phyloP scores from a whole-genome alignment of 2,888 invertebrate species.

The Caenorhabditis sp. region DNA sequence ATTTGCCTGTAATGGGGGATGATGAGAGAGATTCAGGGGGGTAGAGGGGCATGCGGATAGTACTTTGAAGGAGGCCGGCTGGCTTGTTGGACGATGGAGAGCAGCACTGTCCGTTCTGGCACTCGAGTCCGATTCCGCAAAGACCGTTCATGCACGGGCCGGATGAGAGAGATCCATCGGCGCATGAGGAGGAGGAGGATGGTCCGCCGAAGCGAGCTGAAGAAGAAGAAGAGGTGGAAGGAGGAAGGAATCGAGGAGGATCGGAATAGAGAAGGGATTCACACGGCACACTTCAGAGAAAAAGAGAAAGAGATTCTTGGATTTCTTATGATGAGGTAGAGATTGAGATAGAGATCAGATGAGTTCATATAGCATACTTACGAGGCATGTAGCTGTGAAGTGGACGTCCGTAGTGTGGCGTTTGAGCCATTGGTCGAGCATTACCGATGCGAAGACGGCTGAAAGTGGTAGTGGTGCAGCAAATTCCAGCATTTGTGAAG shows the following conservation, averaged over 20 bases:
- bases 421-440: slow-evolving; percentile 44
- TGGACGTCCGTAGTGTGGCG: slow-evolving; percentile 69
- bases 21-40: slow-evolving; percentile 24
- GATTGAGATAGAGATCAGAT: not conserved
- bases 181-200: slow-evolving; percentile 63
- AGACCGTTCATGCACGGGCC: slow-evolving; percentile 82
- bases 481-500: slow-evolving; percentile 67
- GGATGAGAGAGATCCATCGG: slow-evolving; percentile 71
- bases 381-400: slow-evolving; percentile 74
- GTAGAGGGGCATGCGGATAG: not conserved
- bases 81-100: slow-evolving; percentile 45
- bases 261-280: not conserved
- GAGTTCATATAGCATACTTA: slow-evolving; percentile 49
- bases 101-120: slow-evolving; percentile 76
- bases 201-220: slow-evolving; percentile 61
- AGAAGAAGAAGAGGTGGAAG: slow-evolving; percentile 54
- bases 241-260: not conserved
- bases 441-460: slow-evolving; percentile 60
- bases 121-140: slow-evolving; percentile 77
- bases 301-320: not conserved
- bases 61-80: slow-evolving; percentile 47
- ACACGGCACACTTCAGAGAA: not conserved
- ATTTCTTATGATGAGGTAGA: not conserved
- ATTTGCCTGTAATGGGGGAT: slow-evolving; percentile 70
- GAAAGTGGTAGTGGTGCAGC: slow-evolving; percentile 67